These are phyloP conservation scores for Micoletzkya japonica DNA, from an alignment of 2,888 invertebrate genomes.

Conservation along the genomic window DNA sequence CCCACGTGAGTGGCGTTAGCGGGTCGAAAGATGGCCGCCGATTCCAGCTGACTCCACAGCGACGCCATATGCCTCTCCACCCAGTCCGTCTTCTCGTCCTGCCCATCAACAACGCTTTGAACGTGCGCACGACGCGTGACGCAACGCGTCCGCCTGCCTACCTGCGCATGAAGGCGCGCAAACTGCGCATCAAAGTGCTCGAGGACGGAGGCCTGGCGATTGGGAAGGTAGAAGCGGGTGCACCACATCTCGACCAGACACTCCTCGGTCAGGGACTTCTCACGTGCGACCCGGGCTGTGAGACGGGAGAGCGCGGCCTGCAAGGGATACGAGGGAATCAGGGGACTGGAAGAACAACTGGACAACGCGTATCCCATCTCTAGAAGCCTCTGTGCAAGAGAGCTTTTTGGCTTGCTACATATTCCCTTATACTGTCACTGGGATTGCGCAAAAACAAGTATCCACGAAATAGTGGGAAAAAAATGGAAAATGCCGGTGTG, in stretches of 20 bases:
- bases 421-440: too few relatives aligned
- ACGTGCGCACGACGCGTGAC: too few relatives aligned
- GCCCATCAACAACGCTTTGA: background rate
- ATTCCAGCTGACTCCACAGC: conserved; percentile 65
- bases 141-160: background rate
- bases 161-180: background rate
- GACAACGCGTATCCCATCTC: too few relatives aligned
- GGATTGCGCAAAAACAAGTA: too few relatives aligned
- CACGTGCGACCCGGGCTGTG: conserved; percentile 18
- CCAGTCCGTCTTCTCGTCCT: conserved; percentile 72
- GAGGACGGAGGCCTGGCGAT: background rate
- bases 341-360: too few relatives aligned
- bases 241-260: conserved; percentile 53
- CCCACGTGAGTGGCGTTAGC: conserved; percentile 73
- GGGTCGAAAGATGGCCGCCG: conserved; percentile 68
- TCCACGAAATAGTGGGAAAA: too few relatives aligned
- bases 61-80: conserved; percentile 78
- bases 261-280: conserved; percentile 43
- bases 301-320: conserved; percentile 21
- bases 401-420: too few relatives aligned
- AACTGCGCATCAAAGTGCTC: conserved; percentile 11
- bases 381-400: too few relatives aligned
- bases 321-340: too few relatives aligned
- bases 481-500: background rate
- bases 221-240: conserved; percentile 20